These are phyloP conservation scores for Panulirus ornatus DNA, from an alignment of 1,140 invertebrate genomes.

Conservation along the genomic window DNA sequence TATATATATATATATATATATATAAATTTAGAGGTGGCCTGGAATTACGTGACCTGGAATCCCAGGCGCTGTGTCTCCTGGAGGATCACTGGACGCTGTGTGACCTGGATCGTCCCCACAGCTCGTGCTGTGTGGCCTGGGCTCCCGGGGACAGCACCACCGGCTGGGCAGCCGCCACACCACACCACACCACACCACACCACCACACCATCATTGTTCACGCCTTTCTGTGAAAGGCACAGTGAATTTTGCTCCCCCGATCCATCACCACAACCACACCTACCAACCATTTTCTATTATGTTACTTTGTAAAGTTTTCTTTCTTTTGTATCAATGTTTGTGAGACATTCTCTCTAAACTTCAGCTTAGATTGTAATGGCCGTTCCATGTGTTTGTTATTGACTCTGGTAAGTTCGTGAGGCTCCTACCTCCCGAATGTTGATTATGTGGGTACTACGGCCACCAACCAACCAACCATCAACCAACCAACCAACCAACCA, in stretches of 20 bases:
- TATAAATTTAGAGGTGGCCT: constrained; percentile 2
- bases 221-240: constrained; percentile 67
- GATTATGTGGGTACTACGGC: constrained; percentile 13
- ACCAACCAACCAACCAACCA: not conserved
- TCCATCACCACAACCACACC: too few species aligned
- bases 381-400: constrained; percentile 59
- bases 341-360: constrained; percentile 48
- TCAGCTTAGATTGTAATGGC: constrained; percentile 51
- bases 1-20: constrained; percentile 32
- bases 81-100: too few species aligned
- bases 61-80: too few species aligned
- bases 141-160: too few species aligned
- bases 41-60: too few species aligned
- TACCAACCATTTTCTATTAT: too few species aligned
- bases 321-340: constrained; percentile 41
- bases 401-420: constrained; percentile 19
- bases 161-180: not conserved
- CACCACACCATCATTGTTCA: constrained; percentile 16
- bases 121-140: too few species aligned
- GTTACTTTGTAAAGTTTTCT: too few species aligned
- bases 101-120: too few species aligned
- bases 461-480: constrained; percentile 11
- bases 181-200: not conserved
- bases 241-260: constrained; percentile 60
- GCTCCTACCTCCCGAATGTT: too few species aligned